These are phyloP conservation scores for Toxonevra muliebris DNA, from an alignment of 2,888 invertebrate species.

Conservation along the genomic window DNA sequence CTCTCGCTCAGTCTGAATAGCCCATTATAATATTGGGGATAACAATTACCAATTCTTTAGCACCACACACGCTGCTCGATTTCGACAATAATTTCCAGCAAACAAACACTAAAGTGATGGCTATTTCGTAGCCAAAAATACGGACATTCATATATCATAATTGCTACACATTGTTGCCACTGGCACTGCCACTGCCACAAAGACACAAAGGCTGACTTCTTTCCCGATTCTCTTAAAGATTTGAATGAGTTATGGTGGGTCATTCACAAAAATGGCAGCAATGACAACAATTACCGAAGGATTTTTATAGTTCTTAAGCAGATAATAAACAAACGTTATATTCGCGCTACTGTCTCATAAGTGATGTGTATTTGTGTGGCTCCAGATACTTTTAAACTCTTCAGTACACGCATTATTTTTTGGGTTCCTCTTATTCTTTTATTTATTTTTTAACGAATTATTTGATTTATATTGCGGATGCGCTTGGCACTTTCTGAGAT, in stretches of 20 bases:
- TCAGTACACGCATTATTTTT: background rate
- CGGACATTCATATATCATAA: too few species aligned
- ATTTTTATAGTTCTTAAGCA: too few species aligned
- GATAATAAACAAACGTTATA: too few species aligned
- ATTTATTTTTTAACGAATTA: slow-evolving; percentile 7
- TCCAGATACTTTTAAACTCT: background rate
- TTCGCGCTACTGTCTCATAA: too few species aligned
- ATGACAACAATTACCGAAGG: background rate
- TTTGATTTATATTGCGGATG: slow-evolving; percentile 61
- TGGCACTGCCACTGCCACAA: too few species aligned
- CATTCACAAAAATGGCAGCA: slow-evolving; percentile 20
- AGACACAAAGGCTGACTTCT: too few species aligned
- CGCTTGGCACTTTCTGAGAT: slow-evolving; percentile 44
- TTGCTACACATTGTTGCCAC: too few species aligned
- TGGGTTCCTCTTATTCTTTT: background rate
- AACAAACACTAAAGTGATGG: too few species aligned
- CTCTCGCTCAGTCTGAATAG: too few species aligned
- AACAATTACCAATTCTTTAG: slow-evolving; percentile 13
- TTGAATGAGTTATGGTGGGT: slow-evolving; percentile 26
- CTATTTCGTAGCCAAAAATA: too few species aligned
- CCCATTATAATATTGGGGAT: background rate
- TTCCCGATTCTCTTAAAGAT: slow-evolving; percentile 5
- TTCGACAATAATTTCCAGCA: too few species aligned
- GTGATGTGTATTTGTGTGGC: background rate
- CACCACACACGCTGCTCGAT: too few species aligned